Percentiles rank a stretch among this genome's conserved stretches.
Evolutionary conservation across 2,797 vertebrate species (phyloP).

Genomic region (Sebastes hubbsi): DNA sequence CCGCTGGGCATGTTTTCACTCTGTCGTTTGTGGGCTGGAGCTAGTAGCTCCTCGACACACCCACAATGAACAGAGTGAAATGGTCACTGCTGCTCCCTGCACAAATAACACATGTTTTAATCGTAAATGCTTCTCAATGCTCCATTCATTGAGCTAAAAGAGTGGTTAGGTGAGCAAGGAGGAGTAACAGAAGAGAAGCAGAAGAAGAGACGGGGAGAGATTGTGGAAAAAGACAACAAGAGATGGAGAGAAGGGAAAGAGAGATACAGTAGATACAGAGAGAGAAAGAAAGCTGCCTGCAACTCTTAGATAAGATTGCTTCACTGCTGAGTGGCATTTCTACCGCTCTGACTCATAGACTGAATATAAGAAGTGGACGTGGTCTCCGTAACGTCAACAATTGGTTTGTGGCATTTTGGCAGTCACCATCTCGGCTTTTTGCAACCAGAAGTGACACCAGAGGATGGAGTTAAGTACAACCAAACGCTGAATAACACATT

Average conservation of each 20-base stretch:
- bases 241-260: constrained; percentile 3
- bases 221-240: constrained; percentile 7
- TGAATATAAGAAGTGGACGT: neutral
- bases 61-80: constrained; percentile 38
- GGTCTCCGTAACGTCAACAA: too few relatives aligned
- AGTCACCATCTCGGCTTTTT: rapidly evolving
- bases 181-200: neutral
- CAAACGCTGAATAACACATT: neutral
- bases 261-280: constrained; percentile 1
- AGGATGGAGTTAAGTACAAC: neutral
- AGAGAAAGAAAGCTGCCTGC: constrained; percentile 61
- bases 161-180: constrained; percentile 1
- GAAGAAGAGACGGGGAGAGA: neutral
- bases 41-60: constrained; percentile 40
- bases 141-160: constrained; percentile 6
- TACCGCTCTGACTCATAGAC: constrained; percentile 46
- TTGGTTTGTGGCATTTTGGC: neutral
- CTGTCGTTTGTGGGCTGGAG: constrained; percentile 29
- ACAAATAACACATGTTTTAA: constrained; percentile 41
- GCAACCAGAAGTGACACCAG: neutral
- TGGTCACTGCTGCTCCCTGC: constrained; percentile 32
- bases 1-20: constrained; percentile 16
- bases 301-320: constrained; percentile 76
- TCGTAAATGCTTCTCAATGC: constrained; percentile 47
- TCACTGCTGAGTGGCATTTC: constrained; percentile 69